A percentile compares a stretch with the other conserved stretches of the same genome.
Conservation (phyloP, 2,888 invertebrate genomes). For the Oligia fasciuncula region DNA sequence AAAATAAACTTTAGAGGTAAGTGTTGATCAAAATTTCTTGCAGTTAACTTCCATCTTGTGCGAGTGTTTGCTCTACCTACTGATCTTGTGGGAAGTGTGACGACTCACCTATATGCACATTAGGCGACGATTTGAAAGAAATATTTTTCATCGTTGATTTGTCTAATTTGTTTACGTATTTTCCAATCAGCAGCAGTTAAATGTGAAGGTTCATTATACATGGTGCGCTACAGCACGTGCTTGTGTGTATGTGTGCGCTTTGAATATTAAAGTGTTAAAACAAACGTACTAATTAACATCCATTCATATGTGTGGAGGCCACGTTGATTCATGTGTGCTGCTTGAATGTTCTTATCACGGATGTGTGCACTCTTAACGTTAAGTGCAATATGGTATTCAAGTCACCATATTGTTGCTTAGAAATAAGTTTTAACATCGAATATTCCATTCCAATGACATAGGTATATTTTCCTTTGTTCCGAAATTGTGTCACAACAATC, state of each 20-base stretch:
- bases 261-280: conserved; percentile 81
- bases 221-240: conserved; percentile 61
- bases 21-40: conserved; percentile 58
- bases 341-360: conserved; percentile 79
- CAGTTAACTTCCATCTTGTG: conserved; percentile 63
- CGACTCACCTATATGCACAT: conserved; percentile 57
- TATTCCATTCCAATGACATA: conserved; percentile 52
- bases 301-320: conserved; percentile 86
- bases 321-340: conserved; percentile 78
- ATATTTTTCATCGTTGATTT: conserved; percentile 53
- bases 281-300: conserved; percentile 88
- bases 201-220: conserved; percentile 77
- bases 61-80: conserved; percentile 51
- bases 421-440: conserved; percentile 66
- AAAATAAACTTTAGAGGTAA: conserved; percentile 67
- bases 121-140: conserved; percentile 21
- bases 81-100: conserved; percentile 63
- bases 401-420: conserved; percentile 72
- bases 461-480: conserved; percentile 53
- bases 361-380: conserved; percentile 74
- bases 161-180: conserved; percentile 73
- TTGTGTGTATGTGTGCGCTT: conserved; percentile 69
- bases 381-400: conserved; percentile 75
- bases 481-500: conserved; percentile 53
- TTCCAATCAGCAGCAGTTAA: conserved; percentile 77